Evolutionary conservation across 2,113 vertebrate genomes (phyloP).

Genomic region (Elgaria multicarinata): DNA sequence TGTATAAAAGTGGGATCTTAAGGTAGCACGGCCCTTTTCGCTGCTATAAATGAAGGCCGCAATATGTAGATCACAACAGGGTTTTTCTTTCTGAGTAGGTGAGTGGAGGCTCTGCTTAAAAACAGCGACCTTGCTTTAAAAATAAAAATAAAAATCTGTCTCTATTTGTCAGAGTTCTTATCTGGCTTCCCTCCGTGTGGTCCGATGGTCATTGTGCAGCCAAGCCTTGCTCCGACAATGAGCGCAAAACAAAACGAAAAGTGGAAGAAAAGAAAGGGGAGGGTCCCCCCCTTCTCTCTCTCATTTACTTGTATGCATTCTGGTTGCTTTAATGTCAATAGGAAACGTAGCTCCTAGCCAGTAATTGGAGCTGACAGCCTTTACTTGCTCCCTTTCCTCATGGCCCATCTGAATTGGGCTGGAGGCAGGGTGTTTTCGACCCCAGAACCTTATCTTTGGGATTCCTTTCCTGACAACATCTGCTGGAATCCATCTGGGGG

Average conservation of each 20-base stretch:
- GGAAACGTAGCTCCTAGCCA: constrained; percentile 11
- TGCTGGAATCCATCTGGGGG: constrained; percentile 24
- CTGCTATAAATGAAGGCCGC: too few relatives aligned
- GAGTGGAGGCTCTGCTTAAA: too few relatives aligned
- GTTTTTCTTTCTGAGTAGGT: neutral
- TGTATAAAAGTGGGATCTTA: neutral
- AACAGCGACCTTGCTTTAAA: too few relatives aligned
- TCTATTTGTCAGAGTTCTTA: neutral
- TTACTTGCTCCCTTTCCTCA: neutral
- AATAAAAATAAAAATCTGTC: too few relatives aligned
- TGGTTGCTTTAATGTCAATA: constrained; percentile 10
- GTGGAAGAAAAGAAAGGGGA: too few relatives aligned
- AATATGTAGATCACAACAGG: neutral
- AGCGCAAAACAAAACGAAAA: neutral
- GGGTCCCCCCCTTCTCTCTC: neutral
- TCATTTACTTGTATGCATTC: neutral
- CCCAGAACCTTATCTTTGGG: constrained; percentile 24
- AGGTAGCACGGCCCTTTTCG: neutral
- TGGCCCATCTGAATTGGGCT: neutral
- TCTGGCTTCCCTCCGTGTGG: neutral
- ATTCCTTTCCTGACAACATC: constrained; percentile 32
- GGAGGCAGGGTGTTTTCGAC: neutral
- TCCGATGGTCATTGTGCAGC: neutral
- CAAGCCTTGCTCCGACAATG: neutral
- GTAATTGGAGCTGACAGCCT: constrained; percentile 33